Percentiles rank a stretch among this genome's conserved stretches.
These are phyloP conservation scores for Chrysemys picta DNA, from an alignment of 2,113 vertebrate species.

Conservation along the genomic window DNA sequence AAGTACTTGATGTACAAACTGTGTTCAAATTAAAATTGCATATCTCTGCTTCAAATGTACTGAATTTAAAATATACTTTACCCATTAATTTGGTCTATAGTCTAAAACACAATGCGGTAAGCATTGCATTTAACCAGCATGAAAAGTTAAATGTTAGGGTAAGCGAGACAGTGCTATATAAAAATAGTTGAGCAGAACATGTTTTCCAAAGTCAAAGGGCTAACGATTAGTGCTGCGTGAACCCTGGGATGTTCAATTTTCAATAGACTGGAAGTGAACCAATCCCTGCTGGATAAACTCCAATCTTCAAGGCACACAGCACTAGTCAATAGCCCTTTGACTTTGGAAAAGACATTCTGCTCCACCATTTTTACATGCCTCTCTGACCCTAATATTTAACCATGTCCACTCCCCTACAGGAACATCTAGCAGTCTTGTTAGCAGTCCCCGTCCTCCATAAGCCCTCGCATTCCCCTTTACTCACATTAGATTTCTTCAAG, in stretches of 20 bases:
- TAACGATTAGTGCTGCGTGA: background rate
- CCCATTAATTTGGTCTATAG: accelerated
- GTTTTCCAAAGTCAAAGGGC: background rate
- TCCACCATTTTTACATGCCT: background rate
- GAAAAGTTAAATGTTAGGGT: background rate
- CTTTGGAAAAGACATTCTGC: background rate
- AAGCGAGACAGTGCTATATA: background rate
- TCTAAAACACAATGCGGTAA: background rate
- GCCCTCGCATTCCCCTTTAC: background rate
- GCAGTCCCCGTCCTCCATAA: background rate
- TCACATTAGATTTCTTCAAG: background rate
- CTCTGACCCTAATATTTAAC: background rate
- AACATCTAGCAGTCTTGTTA: background rate
- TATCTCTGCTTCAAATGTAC: background rate
- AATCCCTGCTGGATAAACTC: background rate
- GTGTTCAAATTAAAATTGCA: background rate
- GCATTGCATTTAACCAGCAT: background rate
- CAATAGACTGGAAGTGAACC: background rate
- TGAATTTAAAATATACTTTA: constrained; percentile 11
- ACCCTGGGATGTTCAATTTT: accelerated
- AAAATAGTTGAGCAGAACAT: background rate
- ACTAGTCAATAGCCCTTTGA: background rate
- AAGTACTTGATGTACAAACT: background rate
- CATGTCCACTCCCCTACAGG: background rate
- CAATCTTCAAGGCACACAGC: accelerated